These are phyloP conservation scores for Cotesia congregata DNA, from an alignment of 2,888 invertebrate species.

Conservation along the genomic window DNA sequence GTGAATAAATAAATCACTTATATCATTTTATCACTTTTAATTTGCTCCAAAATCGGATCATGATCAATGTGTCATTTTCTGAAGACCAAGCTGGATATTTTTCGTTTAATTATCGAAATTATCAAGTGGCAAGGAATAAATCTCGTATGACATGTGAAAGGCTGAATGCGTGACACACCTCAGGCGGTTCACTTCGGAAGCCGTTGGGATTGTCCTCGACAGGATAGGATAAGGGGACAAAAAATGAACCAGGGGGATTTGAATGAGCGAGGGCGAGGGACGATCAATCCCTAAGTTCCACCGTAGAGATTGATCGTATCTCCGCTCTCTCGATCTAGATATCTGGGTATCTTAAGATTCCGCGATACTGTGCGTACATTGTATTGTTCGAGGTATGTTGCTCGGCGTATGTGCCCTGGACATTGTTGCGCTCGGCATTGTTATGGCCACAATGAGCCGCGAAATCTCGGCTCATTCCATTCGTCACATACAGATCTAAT, in stretches of 20 bases:
- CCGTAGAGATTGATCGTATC: constrained; percentile 58
- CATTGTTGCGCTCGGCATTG: constrained; percentile 53
- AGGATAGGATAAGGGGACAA: constrained; percentile 30
- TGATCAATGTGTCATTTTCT: too few relatives aligned
- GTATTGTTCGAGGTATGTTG: too few relatives aligned
- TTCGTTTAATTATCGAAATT: not conserved
- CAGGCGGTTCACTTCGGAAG: not conserved
- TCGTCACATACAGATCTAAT: constrained; percentile 21
- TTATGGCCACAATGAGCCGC: constrained; percentile 41
- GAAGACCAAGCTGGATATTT: not conserved
- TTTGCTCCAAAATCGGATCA: not conserved
- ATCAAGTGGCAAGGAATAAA: not conserved
- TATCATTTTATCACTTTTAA: not conserved
- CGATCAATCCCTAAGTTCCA: constrained; percentile 50
- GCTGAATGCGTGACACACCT: not conserved
- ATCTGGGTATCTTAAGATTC: constrained; percentile 55
- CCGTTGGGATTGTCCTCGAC: constrained; percentile 48
- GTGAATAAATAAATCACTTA: not conserved
- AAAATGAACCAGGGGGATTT: constrained; percentile 51
- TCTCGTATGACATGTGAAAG: not conserved
- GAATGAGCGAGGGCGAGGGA: constrained; percentile 56
- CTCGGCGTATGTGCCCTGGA: constrained; percentile 44
- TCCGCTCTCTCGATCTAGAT: constrained; percentile 10
- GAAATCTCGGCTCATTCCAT: constrained; percentile 30
- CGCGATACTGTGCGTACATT: constrained; percentile 51